Base-by-base conservation (phyloP, 2,113 vertebrate genomes). In the Pseudolaguvia tuberculata region DNA sequence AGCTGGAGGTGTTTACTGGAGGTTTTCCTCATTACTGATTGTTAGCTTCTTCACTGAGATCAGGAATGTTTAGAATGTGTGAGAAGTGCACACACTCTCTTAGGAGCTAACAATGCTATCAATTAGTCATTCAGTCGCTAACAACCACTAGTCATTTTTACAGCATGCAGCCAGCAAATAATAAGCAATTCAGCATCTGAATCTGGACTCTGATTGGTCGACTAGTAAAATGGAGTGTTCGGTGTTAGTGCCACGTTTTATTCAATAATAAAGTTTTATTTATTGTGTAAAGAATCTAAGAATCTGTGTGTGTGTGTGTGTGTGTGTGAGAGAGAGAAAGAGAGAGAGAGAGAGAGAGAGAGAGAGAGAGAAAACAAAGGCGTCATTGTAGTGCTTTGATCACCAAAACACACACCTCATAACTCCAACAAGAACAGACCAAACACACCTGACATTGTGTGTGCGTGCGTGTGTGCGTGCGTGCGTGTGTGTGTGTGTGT, bases 11-110 rank as follows among this genome's bases (percentile, higher is more conserved):
- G 39, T 42, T 42, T 42, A 23, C 12, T 25, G 51, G 29, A 25
- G 15, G 55, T 31, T 72, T 59, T 50, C 29, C 56, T 51, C 62
- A 1, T n/a, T 35, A 35, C 6, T 35, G 31, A 35, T 35, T 35
- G 31, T 35, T 35, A 35, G 31, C 21, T 47, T 17, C 29, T 71
- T 57, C 29, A 27, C 53, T 56, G 68, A 70, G 56, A 65, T 67
- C 48, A 67, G 76, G 72, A 80, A 78, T 80, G 76, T 75, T 53
- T 72, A 23, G 61, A 70, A 39, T 25, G 13, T 63, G 66, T 59
- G 59, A 47, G 77, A 77, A 80, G 51, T 50, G 70, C 62, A 63
- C 53, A 73, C 29, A 50, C 55, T 56, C 56, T 13, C 42, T 63
- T 15, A 12, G 52, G 39, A 21, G 45, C 17, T 20, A 21, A 67